These are phyloP conservation scores for Hemiscyllium ocellatum DNA, from an alignment of 2,113 vertebrate genomes.

Conservation along the genomic window DNA sequence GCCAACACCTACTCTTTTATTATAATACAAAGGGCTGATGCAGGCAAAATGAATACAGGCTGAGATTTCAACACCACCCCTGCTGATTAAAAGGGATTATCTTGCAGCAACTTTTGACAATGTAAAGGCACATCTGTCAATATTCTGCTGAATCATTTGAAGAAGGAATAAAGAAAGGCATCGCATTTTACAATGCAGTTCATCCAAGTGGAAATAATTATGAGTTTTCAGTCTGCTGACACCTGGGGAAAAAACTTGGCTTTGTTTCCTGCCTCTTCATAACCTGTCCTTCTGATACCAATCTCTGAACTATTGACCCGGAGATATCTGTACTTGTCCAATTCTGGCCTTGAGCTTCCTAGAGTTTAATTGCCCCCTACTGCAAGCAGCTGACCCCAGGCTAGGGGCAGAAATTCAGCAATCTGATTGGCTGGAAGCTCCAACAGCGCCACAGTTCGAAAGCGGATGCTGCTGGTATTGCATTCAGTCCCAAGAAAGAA, in stretches of 20 bases:
- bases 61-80: neutral
- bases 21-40: neutral
- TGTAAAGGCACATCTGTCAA: neutral
- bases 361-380: neutral
- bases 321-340: neutral
- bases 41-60: neutral
- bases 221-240: neutral
- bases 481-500: too few relatives aligned
- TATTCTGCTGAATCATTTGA: neutral
- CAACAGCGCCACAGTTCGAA: too few relatives aligned
- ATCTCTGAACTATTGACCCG: neutral
- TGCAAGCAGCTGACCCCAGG: too few relatives aligned
- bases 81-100: neutral
- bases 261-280: too few relatives aligned
- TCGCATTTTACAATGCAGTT: neutral
- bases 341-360: neutral
- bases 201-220: neutral
- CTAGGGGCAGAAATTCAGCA: too few relatives aligned
- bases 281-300: neutral
- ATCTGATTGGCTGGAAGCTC: too few relatives aligned
- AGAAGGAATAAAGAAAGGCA: neutral
- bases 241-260: neutral
- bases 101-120: neutral
- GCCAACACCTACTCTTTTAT: neutral
- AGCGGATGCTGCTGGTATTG: too few relatives aligned